phyloP scores from a whole-genome alignment of 2,113 vertebrate species.

The Chionis minor region DNA sequence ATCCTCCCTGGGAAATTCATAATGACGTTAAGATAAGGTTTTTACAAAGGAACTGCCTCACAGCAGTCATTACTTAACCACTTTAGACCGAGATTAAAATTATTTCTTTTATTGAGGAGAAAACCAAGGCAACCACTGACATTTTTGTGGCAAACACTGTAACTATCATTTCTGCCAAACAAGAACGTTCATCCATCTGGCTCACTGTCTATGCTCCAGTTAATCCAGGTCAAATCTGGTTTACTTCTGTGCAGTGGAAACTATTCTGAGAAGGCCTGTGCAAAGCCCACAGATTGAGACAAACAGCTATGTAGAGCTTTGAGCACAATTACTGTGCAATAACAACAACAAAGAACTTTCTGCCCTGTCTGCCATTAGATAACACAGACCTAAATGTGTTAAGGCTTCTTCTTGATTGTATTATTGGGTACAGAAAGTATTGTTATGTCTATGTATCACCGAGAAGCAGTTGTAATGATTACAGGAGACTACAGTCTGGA shows the following conservation, averaged over 20 bases:
- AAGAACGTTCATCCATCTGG: conserved; percentile 28
- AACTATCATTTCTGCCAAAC: neutral
- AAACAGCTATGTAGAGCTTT: neutral
- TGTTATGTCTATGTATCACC: neutral
- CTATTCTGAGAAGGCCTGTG: neutral
- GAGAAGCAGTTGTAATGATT: neutral
- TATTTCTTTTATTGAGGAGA: neutral
- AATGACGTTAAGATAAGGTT: neutral
- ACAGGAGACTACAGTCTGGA: neutral
- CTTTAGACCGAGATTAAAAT: neutral
- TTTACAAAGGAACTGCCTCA: neutral
- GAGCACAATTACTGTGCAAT: neutral
- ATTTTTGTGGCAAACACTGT: neutral
- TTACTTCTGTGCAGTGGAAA: conserved; percentile 10
- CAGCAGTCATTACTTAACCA: neutral
- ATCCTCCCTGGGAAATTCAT: neutral
- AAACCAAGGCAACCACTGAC: neutral
- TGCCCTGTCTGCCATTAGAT: neutral
- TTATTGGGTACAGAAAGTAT: neutral
- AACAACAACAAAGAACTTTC: neutral
- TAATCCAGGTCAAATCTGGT: conserved; percentile 50
- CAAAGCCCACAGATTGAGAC: neutral
- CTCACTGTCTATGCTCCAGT: neutral
- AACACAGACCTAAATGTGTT: neutral
- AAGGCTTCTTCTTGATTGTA: neutral